phyloP scores from a whole-genome alignment of 2,113 vertebrate genomes.

The Redunca redunca region DNA sequence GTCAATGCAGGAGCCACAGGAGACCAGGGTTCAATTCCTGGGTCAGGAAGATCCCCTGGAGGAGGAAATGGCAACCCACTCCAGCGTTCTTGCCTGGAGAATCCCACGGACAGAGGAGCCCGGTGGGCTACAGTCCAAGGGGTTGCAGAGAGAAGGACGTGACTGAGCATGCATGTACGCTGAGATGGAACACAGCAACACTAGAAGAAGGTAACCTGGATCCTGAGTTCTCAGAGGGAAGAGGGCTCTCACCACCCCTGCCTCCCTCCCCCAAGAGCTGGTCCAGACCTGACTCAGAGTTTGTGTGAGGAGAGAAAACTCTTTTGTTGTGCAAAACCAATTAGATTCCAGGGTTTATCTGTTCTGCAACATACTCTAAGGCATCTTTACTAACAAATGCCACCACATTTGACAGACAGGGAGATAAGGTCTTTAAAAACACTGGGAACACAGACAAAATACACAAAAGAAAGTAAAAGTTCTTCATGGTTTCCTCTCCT shows the following conservation, averaged over 20 bases:
- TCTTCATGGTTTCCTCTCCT: neutral
- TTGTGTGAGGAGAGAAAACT: neutral
- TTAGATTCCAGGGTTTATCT: neutral
- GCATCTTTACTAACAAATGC: neutral
- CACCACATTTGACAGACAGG: neutral
- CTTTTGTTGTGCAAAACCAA: neutral
- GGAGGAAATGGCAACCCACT: neutral
- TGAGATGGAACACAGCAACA: neutral
- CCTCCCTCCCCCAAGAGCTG: accelerated
- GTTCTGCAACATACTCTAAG: neutral
- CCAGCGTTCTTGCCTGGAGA: neutral
- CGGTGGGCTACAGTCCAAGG: neutral
- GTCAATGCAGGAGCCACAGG: neutral
- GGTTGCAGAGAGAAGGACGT: neutral
- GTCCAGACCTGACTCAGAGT: neutral
- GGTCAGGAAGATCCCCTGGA: neutral
- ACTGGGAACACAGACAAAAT: neutral
- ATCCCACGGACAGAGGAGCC: neutral
- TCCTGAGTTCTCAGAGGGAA: neutral
- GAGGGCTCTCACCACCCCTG: neutral
- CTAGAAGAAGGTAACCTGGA: neutral
- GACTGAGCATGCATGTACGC: neutral
- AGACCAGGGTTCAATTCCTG: neutral
- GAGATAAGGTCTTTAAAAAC: neutral
- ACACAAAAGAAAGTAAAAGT: neutral